phyloP scores from a whole-genome alignment of 2,113 vertebrate genomes.

The Suncus etruscus region DNA sequence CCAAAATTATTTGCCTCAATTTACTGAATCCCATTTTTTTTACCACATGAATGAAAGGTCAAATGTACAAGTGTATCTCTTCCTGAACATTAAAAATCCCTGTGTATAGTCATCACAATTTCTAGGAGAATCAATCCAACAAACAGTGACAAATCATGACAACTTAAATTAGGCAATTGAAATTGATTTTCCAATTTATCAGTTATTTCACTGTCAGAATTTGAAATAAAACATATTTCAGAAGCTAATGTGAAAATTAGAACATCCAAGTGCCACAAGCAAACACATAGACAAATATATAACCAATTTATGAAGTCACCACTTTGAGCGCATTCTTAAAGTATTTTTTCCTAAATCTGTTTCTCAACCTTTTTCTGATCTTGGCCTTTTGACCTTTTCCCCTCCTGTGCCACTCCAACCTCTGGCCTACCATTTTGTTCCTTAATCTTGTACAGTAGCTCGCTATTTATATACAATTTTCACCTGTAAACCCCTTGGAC shows the following conservation, averaged over 20 bases:
- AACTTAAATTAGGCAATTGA: neutral
- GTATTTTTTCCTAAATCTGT: too few species aligned
- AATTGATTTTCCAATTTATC: slow-evolving; percentile 40
- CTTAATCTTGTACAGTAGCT: too few species aligned
- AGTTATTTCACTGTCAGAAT: neutral
- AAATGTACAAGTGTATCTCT: slow-evolving; percentile 49
- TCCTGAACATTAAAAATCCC: slow-evolving; percentile 37
- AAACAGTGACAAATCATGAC: neutral
- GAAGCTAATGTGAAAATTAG: neutral
- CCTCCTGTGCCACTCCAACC: too few species aligned
- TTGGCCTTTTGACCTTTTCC: too few species aligned
- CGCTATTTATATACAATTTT: too few species aligned
- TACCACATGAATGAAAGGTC: slow-evolving; percentile 8
- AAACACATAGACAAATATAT: neutral
- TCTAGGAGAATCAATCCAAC: neutral
- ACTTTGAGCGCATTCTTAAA: slow-evolving; percentile 37
- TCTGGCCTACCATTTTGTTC: too few species aligned
- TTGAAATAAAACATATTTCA: neutral
- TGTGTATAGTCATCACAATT: slow-evolving; percentile 37
- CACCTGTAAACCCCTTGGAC: too few species aligned
- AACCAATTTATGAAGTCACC: slow-evolving; percentile 53
- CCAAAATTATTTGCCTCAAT: slow-evolving; percentile 33
- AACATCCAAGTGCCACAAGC: slow-evolving; percentile 15
- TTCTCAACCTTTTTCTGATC: too few species aligned
- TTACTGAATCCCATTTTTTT: slow-evolving; percentile 5